A percentile compares a stretch with the other conserved stretches of the same genome.
phyloP scores from a whole-genome alignment of 1,140 invertebrate species.

The Cotesia glomerata region DNA sequence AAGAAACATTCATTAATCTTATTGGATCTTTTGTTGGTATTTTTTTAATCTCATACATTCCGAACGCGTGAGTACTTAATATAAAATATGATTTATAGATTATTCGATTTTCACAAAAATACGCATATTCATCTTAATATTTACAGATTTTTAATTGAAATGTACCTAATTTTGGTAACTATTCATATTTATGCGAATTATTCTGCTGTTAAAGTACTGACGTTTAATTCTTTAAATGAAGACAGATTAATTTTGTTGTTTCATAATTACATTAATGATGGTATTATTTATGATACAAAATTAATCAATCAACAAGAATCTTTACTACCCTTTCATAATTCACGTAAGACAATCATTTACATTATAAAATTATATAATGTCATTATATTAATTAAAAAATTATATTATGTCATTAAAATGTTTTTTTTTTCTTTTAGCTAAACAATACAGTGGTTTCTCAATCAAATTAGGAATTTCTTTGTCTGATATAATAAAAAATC shows the following conservation, averaged over 20 bases:
- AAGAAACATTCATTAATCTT: conserved; percentile 94
- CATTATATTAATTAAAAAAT: conserved; percentile 34
- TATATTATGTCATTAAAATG: background rate
- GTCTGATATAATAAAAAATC: conserved; percentile 56
- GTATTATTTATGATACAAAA: conserved; percentile 60
- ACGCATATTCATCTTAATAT: conserved; percentile 23
- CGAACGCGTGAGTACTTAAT: conserved; percentile 57
- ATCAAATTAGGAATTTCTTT: conserved; percentile 65
- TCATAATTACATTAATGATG: conserved; percentile 66
- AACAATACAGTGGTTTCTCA: conserved; percentile 62
- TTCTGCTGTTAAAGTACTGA: conserved; percentile 76
- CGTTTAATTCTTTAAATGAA: conserved; percentile 81
- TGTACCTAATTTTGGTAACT: conserved; percentile 77
- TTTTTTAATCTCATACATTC: conserved; percentile 75
- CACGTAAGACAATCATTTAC: conserved; percentile 52
- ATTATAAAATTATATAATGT: too few relatives aligned
- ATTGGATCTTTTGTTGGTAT: conserved; percentile 81
- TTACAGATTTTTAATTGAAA: conserved; percentile 69
- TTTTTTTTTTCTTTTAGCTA: conserved; percentile 47
- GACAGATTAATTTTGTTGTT: conserved; percentile 74
- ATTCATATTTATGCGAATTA: conserved; percentile 89
- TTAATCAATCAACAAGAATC: conserved; percentile 68
- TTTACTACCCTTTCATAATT: conserved; percentile 64
- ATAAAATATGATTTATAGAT: conserved; percentile 5
- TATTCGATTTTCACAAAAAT: background rate